A percentile compares a stretch with the other conserved stretches of the same genome.
Conservation (phyloP, 2,888 invertebrate genomes). For the Cenopis cana region DNA sequence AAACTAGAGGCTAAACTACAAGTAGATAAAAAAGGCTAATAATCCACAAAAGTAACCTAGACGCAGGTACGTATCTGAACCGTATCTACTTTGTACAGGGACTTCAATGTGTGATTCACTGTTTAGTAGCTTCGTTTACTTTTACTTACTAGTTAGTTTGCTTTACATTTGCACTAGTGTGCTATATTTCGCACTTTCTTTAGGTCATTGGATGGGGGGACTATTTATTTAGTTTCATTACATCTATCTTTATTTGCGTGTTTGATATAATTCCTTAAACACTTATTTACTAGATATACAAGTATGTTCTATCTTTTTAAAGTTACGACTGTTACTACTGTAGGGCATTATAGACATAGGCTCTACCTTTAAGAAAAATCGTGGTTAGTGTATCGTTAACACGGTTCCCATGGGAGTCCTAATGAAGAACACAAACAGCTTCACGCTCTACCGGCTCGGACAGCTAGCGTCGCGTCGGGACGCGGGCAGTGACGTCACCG, state of each 20-base stretch:
- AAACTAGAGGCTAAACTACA: too few relatives aligned
- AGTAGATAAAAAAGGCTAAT: neutral
- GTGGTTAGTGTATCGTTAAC: conserved; percentile 55
- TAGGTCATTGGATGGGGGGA: conserved; percentile 48
- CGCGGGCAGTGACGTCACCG: conserved; percentile 72
- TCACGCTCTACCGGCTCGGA: conserved; percentile 66
- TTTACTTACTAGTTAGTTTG: conserved; percentile 57
- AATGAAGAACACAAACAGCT: conserved; percentile 73
- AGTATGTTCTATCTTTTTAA: too few relatives aligned
- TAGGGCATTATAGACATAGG: neutral
- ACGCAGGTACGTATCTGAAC: neutral
- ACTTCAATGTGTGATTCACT: conserved; percentile 34
- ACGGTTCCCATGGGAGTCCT: conserved; percentile 74
- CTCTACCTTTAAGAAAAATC: conserved; percentile 49
- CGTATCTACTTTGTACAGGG: neutral
- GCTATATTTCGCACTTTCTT: conserved; percentile 80
- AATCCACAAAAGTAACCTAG: neutral
- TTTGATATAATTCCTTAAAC: neutral
- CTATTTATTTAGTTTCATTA: conserved; percentile 15
- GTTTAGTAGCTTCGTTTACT: conserved; percentile 38
- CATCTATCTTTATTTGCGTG: neutral
- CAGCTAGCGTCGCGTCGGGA: conserved; percentile 54
- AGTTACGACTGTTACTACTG: neutral
- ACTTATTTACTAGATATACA: neutral
- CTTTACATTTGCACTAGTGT: conserved; percentile 64